phyloP scores from a whole-genome alignment of 2,113 vertebrate species.

The Uria lomvia region DNA sequence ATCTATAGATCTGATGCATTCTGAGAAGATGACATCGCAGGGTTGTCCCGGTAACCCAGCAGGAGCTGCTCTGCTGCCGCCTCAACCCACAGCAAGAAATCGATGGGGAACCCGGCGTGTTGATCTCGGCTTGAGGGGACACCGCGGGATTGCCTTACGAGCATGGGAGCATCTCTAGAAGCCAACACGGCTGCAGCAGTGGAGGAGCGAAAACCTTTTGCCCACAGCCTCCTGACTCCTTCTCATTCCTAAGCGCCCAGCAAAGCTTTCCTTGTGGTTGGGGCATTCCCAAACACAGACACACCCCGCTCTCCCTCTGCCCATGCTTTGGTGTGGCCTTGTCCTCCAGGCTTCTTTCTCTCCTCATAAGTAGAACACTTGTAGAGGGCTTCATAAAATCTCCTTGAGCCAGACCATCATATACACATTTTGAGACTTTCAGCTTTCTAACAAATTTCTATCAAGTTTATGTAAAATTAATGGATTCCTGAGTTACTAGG shows the following conservation, averaged over 20 bases:
- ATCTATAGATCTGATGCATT: background rate
- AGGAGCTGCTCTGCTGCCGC: background rate
- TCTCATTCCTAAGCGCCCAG: background rate
- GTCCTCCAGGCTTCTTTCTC: background rate
- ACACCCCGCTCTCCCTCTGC: background rate
- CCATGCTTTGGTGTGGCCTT: background rate
- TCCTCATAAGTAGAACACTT: background rate
- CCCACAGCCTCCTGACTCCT: background rate
- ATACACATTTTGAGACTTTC: background rate
- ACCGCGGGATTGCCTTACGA: rapidly evolving
- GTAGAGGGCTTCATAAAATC: background rate
- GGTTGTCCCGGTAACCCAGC: background rate
- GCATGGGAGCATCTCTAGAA: background rate
- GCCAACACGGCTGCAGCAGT: background rate
- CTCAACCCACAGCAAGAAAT: background rate
- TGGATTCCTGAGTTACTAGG: background rate
- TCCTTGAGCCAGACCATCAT: background rate
- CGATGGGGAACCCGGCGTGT: rapidly evolving
- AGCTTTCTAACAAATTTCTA: background rate
- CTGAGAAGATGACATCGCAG: background rate
- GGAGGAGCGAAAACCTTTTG: background rate
- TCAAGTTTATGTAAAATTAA: background rate
- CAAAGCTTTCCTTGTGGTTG: background rate
- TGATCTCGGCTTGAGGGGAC: background rate
- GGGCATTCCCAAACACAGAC: background rate